A percentile compares a stretch with the other conserved stretches of the same genome.
These are phyloP conservation scores for Leucophenga maculata DNA, from an alignment of 2,888 invertebrate species.

Conservation along the genomic window DNA sequence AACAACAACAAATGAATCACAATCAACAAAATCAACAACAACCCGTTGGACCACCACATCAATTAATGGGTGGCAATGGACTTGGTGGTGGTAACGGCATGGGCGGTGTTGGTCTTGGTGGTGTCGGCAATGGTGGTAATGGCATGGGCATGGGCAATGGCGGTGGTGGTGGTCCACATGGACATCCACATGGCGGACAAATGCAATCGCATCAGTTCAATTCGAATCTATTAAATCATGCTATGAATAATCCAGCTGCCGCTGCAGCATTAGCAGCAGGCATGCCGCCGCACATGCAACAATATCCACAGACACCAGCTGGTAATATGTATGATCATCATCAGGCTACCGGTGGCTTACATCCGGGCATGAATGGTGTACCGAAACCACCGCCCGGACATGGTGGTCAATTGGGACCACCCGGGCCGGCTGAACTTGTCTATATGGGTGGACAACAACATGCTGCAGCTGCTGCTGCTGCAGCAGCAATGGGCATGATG, in stretches of 20 bases:
- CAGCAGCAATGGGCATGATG: constrained; percentile 67
- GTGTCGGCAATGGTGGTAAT: constrained; percentile 74
- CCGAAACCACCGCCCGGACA: constrained; percentile 49
- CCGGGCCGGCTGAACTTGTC: constrained; percentile 68
- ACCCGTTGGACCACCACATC: constrained; percentile 72
- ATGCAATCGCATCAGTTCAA: constrained; percentile 72
- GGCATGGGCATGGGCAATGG: constrained; percentile 55
- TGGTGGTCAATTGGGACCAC: constrained; percentile 52
- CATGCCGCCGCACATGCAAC: constrained; percentile 65
- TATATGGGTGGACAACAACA: constrained; percentile 71
- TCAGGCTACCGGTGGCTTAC: constrained; percentile 61
- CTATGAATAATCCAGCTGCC: constrained; percentile 67
- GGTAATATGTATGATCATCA: constrained; percentile 72
- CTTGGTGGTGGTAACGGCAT: constrained; percentile 53
- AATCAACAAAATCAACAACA: constrained; percentile 74
- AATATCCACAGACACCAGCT: constrained; percentile 65
- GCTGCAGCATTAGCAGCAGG: constrained; percentile 63
- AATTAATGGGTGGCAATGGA: constrained; percentile 65
- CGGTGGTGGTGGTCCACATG: constrained; percentile 42
- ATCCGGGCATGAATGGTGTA: constrained; percentile 69
- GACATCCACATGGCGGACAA: constrained; percentile 74
- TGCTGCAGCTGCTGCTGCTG: constrained; percentile 60
- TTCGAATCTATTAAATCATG: constrained; percentile 71
- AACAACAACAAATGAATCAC: no score
- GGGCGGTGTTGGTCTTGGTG: constrained; percentile 44